Conservation (phyloP, 2,113 vertebrate species). For the Ophthalmolycus amberensis region DNA sequence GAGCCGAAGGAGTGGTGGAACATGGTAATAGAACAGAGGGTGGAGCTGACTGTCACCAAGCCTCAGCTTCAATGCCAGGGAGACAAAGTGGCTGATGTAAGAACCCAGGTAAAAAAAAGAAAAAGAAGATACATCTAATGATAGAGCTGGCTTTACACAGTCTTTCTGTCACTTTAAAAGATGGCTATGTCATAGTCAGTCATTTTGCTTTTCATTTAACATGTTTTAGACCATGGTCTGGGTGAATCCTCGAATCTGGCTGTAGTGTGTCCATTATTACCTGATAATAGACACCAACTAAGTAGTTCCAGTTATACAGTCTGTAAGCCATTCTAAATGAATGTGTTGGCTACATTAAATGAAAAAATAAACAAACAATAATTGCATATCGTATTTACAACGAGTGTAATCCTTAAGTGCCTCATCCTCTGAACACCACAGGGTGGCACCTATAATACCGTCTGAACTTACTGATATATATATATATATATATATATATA, state of each 20-base stretch:
- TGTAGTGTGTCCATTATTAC: not conserved
- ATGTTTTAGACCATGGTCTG: not conserved
- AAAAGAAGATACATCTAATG: not conserved
- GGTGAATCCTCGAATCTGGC: not conserved
- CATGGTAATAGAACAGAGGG: constrained; percentile 9
- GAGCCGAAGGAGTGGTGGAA: constrained; percentile 17
- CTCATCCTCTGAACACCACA: not conserved
- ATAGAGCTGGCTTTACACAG: not conserved
- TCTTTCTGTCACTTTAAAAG: not conserved
- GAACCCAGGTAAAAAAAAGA: not conserved
- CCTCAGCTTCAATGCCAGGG: constrained; percentile 5
- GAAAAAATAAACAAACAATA: not conserved
- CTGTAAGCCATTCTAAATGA: not conserved
- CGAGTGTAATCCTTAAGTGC: not conserved
- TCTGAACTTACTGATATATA: not conserved
- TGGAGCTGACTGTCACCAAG: constrained; percentile 28
- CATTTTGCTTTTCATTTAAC: not conserved
- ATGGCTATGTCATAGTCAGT: not conserved
- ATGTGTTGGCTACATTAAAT: not conserved
- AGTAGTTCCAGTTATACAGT: not conserved
- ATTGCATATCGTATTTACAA: not conserved
- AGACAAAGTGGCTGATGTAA: constrained; percentile 10
- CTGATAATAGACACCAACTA: not conserved
- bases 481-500: too few relatives aligned
- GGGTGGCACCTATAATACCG: too few relatives aligned